Base-by-base conservation (phyloP, 2,888 invertebrate genomes). In the Horisme vitalbata region DNA sequence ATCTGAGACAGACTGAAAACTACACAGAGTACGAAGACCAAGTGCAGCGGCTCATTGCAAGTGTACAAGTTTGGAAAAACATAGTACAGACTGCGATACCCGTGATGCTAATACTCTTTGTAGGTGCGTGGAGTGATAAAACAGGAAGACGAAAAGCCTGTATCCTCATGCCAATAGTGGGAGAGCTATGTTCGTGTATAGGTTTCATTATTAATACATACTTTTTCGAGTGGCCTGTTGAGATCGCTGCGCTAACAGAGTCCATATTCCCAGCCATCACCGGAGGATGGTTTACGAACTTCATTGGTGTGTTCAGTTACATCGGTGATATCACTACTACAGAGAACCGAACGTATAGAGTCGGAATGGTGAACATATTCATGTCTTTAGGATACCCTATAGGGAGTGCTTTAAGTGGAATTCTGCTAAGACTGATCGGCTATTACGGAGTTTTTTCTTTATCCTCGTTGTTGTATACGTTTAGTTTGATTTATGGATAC, bases 271-370 rank as follows among this genome's bases (percentile, higher is more conserved):
- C 96, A 0, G 95, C 95, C 0, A 78, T 96, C 1, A 95, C 95
- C 0, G 95, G 96, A 6, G 96, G 96, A 3, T 96, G 95, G 96
- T 95, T 95, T 72, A 95, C 95, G 9, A 95, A 95, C 92, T 93
- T 95, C 63, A 94, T 96, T 91, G 95, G 95, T 8, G 93, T 96
- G 37, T 95, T 97, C 80, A 96, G 96, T 78, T 97, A 96, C 73
- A 94, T 97, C 35, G 95, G 95, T 24, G 96, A 97, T 68, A 94
- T 96, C 8, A 96, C 97, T 1, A 93, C 94, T 0, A 91, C 93
- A 37, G 94, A 96, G 70, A 94, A 94, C 36, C 91, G 97, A 58
- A 97, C 97, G 0, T 88, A 95, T 11, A 89, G 97, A 59, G 95
- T 97, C 24, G 96, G 96, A 4, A 93, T 97, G 39, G 94, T 96